Evolutionary conservation across 2,888 invertebrate species (phyloP), one percentile per base, ranked within the genome.

Genomic region (Trachelus iudaicus): DNA sequence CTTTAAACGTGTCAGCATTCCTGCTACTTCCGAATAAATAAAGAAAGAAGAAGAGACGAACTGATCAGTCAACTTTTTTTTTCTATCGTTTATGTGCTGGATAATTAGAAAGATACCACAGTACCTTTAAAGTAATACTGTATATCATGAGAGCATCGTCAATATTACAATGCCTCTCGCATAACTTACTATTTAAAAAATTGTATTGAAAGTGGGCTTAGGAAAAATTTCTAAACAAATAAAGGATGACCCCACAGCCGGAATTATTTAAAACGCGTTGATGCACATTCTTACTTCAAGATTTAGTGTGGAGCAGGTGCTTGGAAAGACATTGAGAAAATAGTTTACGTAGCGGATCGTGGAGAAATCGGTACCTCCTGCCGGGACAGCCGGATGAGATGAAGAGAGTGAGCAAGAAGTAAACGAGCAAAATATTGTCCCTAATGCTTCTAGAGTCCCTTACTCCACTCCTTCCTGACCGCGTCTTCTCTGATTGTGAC

Each of bases 301-400:
- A 56, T 23, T 6, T 4, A 56, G 56, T 56, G 56, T 9, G 23
- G 56, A 56, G 56, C 56, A 56, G 56, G 56, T 56, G 56, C 56
- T 23, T 23, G 56, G 56, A 56, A 56, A 56, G 56, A 56, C 56
- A 71, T 71, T 34, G 71, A 71, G 71, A 34, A 71, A 71, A 71
- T 71, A 34, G 71, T 71, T 71, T 71, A 71, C 31, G 31, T 31
- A 71, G 31, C 3, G 71, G 71, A 71, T 71, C 71, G 33, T 31
- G 71, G 71, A 71, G 31, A 71, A 71, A 71, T 71, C 71, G 71
- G 34, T 34, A 34, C 33, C 31, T 71, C 71, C 33, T 71, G 71
- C 31, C 33, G 71, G 34, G 71, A 71, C 31, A 33, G 71, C 71
- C 71, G 71, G 23, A 56, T 75, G 75, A 75, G 73, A 75, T 15